These are phyloP conservation scores for Eretmocerus hayati DNA, from an alignment of 2,888 invertebrate genomes.

Conservation along the genomic window DNA sequence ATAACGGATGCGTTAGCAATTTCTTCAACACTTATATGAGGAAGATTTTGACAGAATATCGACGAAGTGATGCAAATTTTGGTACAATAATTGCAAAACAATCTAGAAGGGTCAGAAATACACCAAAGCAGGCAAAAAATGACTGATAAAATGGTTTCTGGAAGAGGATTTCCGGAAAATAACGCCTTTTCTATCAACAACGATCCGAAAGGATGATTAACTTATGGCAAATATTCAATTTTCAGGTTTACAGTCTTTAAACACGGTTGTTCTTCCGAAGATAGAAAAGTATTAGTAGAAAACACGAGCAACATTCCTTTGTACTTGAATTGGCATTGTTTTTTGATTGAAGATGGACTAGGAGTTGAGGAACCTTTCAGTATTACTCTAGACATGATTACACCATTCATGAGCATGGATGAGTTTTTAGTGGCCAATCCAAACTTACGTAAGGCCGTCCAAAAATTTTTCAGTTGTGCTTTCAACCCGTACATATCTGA, in stretches of 20 bases:
- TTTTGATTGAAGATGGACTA: constrained; percentile 23
- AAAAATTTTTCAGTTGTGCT: constrained; percentile 12
- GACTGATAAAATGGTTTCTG: too few species aligned
- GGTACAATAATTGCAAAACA: too few species aligned
- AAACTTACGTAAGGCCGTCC: constrained; percentile 1
- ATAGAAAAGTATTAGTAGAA: constrained; percentile 30
- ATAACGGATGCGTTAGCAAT: too few species aligned
- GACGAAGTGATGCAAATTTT: too few species aligned
- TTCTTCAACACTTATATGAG: too few species aligned
- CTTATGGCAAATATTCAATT: too few species aligned
- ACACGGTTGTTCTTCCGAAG: not conserved
- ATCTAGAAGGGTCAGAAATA: too few species aligned
- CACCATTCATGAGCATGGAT: constrained; percentile 20
- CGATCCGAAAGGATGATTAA: too few species aligned
- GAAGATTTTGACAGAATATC: too few species aligned
- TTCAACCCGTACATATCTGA: constrained; percentile 6
- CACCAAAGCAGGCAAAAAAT: too few species aligned
- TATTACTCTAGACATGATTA: constrained; percentile 28
- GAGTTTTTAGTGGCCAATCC: constrained; percentile 9
- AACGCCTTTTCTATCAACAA: too few species aligned
- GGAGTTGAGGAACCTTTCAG: constrained; percentile 28
- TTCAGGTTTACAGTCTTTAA: constrained; percentile 12
- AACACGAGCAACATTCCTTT: constrained; percentile 36
- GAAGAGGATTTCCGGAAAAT: too few species aligned
- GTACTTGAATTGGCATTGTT: constrained; percentile 36